phyloP scores from a whole-genome alignment of 1,140 invertebrate genomes.

The Tetranychus cinnabarinus region DNA sequence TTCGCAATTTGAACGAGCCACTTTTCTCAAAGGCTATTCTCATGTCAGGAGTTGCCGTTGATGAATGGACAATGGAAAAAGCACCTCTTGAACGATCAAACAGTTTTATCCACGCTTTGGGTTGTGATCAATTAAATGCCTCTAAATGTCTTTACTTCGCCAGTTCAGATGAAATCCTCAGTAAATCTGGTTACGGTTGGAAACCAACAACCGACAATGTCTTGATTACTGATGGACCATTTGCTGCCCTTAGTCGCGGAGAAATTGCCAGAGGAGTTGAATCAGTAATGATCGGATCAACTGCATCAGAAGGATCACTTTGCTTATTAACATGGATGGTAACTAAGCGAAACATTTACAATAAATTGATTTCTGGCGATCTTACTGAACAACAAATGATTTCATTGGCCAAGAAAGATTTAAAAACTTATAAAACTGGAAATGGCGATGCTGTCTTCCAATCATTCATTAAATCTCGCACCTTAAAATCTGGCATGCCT shows the following conservation, averaged over 20 bases:
- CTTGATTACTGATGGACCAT: slow-evolving; percentile 8
- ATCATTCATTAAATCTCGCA: not conserved
- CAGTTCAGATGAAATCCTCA: slow-evolving; percentile 6
- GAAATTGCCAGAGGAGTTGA: slow-evolving; percentile 4
- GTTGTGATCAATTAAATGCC: not conserved
- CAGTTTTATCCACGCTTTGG: not conserved
- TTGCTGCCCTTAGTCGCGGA: slow-evolving; percentile 2
- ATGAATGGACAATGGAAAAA: slow-evolving; percentile 13
- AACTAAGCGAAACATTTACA: slow-evolving; percentile 3
- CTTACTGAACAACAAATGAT: slow-evolving; percentile 7
- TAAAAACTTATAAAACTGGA: slow-evolving; percentile 1
- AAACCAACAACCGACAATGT: slow-evolving; percentile 10
- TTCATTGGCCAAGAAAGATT: slow-evolving; percentile 1
- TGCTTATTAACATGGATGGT: slow-evolving; percentile 11
- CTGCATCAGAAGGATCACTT: slow-evolving; percentile 13
- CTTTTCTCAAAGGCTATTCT: slow-evolving; percentile 14
- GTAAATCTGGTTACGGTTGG: slow-evolving; percentile 2
- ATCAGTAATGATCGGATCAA: slow-evolving; percentile 11
- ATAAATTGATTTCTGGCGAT: slow-evolving; percentile 5
- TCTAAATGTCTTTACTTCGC: slow-evolving; percentile 9
- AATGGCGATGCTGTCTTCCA: not conserved
- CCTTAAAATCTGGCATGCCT: not conserved
- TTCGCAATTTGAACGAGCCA: not conserved
- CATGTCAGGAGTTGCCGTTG: slow-evolving; percentile 15
- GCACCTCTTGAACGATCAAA: slow-evolving; percentile 5